Conservation (phyloP, 2,113 vertebrate species). For the Suricata suricatta region DNA sequence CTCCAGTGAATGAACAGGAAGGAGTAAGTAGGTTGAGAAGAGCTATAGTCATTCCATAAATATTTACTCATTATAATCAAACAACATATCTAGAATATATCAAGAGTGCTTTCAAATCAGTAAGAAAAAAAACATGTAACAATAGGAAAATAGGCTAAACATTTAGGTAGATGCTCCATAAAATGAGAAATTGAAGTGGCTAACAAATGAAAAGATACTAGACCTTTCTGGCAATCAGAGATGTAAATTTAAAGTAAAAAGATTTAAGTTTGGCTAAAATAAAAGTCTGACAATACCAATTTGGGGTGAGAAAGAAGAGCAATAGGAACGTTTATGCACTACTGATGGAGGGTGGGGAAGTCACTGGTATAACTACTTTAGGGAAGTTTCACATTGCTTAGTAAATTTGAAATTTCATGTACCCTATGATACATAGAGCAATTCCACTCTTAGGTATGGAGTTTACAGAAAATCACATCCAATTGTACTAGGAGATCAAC, state of each 20-base stretch:
- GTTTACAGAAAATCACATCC: not conserved
- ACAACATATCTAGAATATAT: not conserved
- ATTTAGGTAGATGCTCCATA: not conserved
- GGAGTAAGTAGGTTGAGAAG: not conserved
- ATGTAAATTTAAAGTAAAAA: slow-evolving; percentile 3
- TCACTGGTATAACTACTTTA: not conserved
- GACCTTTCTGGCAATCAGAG: not conserved
- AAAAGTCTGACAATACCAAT: not conserved
- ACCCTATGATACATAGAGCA: not conserved
- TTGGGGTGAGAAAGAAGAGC: not conserved
- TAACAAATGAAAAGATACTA: not conserved
- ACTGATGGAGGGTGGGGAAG: not conserved
- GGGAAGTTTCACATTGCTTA: not conserved
- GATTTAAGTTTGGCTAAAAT: not conserved
- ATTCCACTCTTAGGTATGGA: not conserved
- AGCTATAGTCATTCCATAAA: not conserved
- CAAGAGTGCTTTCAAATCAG: not conserved
- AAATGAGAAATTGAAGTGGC: not conserved
- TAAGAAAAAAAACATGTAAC: not conserved
- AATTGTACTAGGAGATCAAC: not conserved
- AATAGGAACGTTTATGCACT: not conserved
- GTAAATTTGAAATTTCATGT: not conserved
- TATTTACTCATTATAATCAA: not conserved
- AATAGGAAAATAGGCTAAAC: not conserved
- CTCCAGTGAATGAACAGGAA: not conserved